Conservation (phyloP, 2,113 vertebrate species). For the Conger conger region DNA sequence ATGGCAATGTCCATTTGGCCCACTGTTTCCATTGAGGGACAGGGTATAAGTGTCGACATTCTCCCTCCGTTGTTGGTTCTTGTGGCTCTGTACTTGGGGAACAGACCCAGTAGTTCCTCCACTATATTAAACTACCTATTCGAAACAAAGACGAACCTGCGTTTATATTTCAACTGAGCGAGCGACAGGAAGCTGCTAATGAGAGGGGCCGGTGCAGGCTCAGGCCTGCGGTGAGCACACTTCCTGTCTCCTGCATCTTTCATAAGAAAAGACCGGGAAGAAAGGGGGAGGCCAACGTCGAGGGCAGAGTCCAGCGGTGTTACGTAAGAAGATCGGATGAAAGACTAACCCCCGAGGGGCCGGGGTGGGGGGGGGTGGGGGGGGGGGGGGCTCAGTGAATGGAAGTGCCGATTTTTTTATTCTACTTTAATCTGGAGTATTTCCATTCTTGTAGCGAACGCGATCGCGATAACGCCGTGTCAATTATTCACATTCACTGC, state of each 20-base stretch:
- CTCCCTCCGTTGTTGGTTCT: no score
- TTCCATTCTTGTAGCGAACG: constrained; percentile 12
- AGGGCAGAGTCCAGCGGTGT: not conserved
- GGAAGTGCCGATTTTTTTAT: constrained; percentile 14
- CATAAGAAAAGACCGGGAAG: not conserved
- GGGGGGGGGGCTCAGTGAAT: not conserved
- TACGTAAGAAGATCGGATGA: not conserved
- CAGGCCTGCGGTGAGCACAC: not conserved
- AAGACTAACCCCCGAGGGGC: not conserved
- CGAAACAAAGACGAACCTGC: no score
- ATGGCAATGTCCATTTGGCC: no score
- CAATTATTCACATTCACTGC: constrained; percentile 18
- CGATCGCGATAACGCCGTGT: not conserved
- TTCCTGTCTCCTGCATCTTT: not conserved
- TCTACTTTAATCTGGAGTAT: not conserved
- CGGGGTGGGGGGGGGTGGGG: no score
- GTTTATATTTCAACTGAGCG: no score
- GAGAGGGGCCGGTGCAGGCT: not conserved
- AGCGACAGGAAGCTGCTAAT: not conserved
- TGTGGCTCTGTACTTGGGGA: no score
- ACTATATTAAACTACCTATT: no score
- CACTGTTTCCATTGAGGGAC: no score
- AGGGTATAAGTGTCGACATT: no score
- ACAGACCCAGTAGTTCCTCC: no score
- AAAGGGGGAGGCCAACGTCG: not conserved